Conservation (phyloP, 2,797 vertebrate species). For the Lagodon rhomboides region DNA sequence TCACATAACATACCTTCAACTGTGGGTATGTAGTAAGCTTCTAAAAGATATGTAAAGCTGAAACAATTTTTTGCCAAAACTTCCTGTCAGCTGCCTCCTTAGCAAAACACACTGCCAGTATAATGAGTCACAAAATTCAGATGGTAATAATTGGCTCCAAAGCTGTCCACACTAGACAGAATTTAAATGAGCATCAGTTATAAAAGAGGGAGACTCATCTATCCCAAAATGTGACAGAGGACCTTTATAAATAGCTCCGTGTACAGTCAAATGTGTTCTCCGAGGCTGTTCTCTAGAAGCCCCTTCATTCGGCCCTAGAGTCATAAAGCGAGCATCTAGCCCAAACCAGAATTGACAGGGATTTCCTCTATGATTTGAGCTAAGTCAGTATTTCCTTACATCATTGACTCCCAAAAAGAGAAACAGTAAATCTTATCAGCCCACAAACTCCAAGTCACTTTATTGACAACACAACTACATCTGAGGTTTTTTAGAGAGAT, state of each 20-base stretch:
- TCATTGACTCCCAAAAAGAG: not conserved
- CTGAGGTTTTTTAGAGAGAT: not conserved
- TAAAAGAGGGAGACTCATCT: constrained; percentile 23
- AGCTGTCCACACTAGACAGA: constrained; percentile 32
- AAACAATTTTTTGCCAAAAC: not conserved
- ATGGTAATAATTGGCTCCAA: constrained; percentile 49
- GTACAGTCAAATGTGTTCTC: constrained; percentile 25
- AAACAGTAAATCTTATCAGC: not conserved
- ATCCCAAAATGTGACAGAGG: constrained; percentile 13
- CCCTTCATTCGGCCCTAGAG: not conserved
- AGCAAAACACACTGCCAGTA: constrained; percentile 23
- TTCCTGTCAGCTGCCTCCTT: constrained; percentile 31
- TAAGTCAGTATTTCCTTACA: constrained; percentile 13
- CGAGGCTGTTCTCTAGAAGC: constrained; percentile 2
- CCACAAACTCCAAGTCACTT: constrained; percentile 7
- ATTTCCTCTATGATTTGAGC: constrained; percentile 16
- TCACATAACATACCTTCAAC: not conserved
- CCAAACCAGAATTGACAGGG: constrained; percentile 21
- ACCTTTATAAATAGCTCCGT: constrained; percentile 10
- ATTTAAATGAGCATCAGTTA: constrained; percentile 38
- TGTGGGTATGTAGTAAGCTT: not conserved
- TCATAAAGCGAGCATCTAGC: constrained; percentile 2
- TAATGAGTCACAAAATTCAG: constrained; percentile 48
- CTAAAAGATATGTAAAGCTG: not conserved
- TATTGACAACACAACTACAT: constrained; percentile 11